A percentile compares a stretch with the other conserved stretches of the same genome.
Evolutionary conservation across 2,888 invertebrate species (phyloP).

Genomic region (Thymelicus sylvestris): DNA sequence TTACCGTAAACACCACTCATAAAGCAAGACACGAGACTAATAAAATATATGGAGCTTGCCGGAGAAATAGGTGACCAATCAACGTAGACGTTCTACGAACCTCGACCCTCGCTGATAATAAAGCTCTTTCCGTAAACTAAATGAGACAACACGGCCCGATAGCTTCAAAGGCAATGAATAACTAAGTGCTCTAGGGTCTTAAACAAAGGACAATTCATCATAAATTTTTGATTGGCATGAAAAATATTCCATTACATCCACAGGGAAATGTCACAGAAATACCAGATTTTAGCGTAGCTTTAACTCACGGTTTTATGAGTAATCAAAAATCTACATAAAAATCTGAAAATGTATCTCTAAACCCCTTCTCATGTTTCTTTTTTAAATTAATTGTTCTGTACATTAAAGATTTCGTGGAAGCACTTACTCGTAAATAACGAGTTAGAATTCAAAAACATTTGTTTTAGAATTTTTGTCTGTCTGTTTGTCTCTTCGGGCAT

Average conservation of each 20-base stretch:
- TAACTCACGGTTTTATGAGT: slow-evolving; percentile 10
- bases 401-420: too few species aligned
- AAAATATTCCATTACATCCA: slow-evolving; percentile 20
- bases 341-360: neutral
- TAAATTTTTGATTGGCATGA: slow-evolving; percentile 8
- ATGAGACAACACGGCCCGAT: slow-evolving; percentile 38
- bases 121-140: slow-evolving; percentile 40
- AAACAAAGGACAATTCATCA: slow-evolving; percentile 11
- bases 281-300: slow-evolving; percentile 17
- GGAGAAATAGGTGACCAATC: slow-evolving; percentile 62
- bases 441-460: too few species aligned
- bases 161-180: slow-evolving; percentile 13
- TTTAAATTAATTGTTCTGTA: too few species aligned
- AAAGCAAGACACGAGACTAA: slow-evolving; percentile 69
- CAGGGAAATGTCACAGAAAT: neutral
- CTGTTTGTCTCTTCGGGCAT: too few species aligned
- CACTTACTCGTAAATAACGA: too few species aligned
- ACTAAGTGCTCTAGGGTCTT: slow-evolving; percentile 20
- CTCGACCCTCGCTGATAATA: slow-evolving; percentile 54
- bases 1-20: slow-evolving; percentile 69
- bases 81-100: slow-evolving; percentile 52
- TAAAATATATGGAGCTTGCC: slow-evolving; percentile 64
- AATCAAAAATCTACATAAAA: neutral
- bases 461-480: too few species aligned
- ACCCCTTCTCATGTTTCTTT: too few species aligned